Conservation (phyloP, 2,113 vertebrate species). For the Pseudopipra pipra region DNA sequence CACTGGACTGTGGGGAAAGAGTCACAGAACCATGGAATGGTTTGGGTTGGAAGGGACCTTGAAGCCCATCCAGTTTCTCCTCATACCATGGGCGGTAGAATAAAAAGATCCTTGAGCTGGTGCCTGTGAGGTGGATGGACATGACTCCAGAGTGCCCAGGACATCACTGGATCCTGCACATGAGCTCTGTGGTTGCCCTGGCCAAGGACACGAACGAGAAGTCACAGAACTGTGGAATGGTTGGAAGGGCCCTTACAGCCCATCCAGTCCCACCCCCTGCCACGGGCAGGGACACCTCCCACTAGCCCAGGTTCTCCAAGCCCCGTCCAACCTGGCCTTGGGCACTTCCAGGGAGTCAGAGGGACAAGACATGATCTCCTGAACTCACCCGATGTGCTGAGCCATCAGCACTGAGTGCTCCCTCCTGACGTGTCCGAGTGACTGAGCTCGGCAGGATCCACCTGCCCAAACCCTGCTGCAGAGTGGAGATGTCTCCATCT, state of each 20-base stretch:
- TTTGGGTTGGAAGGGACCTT: neutral
- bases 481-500: neutral
- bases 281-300: too few species aligned
- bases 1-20: neutral
- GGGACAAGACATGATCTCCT: neutral
- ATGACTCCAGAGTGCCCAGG: neutral
- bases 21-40: neutral
- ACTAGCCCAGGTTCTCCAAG: neutral
- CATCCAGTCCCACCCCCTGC: too few species aligned
- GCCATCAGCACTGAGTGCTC: neutral
- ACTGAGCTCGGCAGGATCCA: neutral
- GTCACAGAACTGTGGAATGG: neutral
- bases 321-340: neutral
- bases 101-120: neutral
- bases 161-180: neutral
- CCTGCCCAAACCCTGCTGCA: neutral
- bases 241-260: neutral
- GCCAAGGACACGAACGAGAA: neutral
- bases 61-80: too few species aligned
- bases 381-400: neutral
- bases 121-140: neutral
- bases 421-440: neutral
- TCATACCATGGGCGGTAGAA: neutral
- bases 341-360: neutral
- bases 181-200: neutral